phyloP scores from a whole-genome alignment of 2,797 vertebrate genomes.

The Tamandua tetradactyla region DNA sequence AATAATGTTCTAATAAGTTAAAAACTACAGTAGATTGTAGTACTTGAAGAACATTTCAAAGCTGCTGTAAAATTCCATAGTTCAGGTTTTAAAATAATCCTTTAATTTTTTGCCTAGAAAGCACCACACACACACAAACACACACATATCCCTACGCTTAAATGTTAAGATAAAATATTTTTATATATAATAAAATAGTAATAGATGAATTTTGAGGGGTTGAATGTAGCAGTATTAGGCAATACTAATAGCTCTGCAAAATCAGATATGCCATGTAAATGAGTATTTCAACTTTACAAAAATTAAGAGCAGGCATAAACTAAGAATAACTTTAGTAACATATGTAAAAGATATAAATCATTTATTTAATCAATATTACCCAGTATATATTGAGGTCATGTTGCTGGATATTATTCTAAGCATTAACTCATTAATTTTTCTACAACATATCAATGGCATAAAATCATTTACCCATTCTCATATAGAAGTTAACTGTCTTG shows the following conservation, averaged over 20 bases:
- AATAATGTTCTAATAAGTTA: background rate
- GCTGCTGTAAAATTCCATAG: background rate
- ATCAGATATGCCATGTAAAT: background rate
- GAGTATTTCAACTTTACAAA: background rate
- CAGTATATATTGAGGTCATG: background rate
- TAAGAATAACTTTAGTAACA: background rate
- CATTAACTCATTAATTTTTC: background rate
- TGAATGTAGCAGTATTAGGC: background rate
- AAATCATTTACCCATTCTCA: too few relatives aligned
- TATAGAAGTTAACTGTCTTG: background rate
- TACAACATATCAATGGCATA: background rate
- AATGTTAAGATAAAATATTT: background rate
- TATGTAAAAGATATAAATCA: background rate
- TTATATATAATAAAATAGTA: background rate
- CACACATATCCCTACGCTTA: background rate
- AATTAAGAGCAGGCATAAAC: background rate
- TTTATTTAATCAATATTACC: background rate
- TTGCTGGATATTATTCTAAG: background rate
- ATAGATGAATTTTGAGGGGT: background rate
- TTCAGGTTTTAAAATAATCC: background rate
- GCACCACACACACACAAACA: background rate
- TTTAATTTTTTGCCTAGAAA: slow-evolving; percentile 28
- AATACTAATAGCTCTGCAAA: background rate
- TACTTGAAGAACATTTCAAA: background rate
- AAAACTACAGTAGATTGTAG: background rate